A percentile compares a stretch with the other conserved stretches of the same genome.
These are phyloP conservation scores for Stenoptilia bipunctidactyla DNA, from an alignment of 2,888 invertebrate species.

Conservation along the genomic window DNA sequence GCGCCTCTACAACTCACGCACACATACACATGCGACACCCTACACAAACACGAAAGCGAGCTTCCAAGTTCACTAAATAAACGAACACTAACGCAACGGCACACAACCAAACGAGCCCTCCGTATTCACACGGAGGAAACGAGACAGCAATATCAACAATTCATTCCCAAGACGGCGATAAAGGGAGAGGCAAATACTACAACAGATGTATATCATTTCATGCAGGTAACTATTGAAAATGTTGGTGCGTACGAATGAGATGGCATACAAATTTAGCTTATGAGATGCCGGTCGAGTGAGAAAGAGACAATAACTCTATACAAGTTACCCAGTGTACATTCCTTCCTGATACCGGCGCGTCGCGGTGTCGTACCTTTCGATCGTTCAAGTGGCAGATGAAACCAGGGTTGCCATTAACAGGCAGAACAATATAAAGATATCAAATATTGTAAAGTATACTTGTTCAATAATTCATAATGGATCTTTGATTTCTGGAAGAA, in stretches of 20 bases:
- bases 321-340: slow-evolving; percentile 70
- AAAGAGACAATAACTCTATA: slow-evolving; percentile 61
- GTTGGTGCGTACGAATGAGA: slow-evolving; percentile 63
- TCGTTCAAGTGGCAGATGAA: slow-evolving; percentile 72
- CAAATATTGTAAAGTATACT: too few relatives aligned
- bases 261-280: slow-evolving; percentile 56
- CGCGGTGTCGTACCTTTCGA: slow-evolving; percentile 63
- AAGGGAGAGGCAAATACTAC: slow-evolving; percentile 47
- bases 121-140: slow-evolving; percentile 56
- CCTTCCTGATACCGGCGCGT: slow-evolving; percentile 68
- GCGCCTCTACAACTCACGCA: slow-evolving; percentile 68
- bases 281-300: slow-evolving; percentile 54
- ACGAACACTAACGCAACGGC: slow-evolving; percentile 67
- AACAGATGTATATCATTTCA: slow-evolving; percentile 71
- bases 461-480: too few relatives aligned
- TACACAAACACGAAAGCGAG: slow-evolving; percentile 65
- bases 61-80: slow-evolving; percentile 72
- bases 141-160: slow-evolving; percentile 66
- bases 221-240: slow-evolving; percentile 70
- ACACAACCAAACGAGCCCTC: slow-evolving; percentile 60
- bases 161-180: slow-evolving; percentile 33
- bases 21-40: slow-evolving; percentile 53
- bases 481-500: too few relatives aligned
- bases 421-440: too few relatives aligned
- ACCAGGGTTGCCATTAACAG: slow-evolving; percentile 53